These are phyloP conservation scores for Orestias chungarensis DNA, from an alignment of 2,797 vertebrate genomes.

Conservation along the genomic window DNA sequence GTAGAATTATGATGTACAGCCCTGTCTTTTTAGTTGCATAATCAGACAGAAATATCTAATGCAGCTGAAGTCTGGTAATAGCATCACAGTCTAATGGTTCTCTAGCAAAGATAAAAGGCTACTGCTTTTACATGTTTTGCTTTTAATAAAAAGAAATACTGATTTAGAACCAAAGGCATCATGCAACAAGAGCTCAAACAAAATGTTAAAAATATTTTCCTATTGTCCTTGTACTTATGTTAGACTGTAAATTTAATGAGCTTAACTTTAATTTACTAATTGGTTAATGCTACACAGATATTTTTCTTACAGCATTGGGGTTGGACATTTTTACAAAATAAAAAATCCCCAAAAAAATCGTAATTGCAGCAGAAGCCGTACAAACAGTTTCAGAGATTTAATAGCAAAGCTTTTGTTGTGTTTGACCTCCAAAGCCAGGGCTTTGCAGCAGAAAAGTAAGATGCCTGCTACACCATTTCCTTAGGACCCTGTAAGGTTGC, in stretches of 20 bases:
- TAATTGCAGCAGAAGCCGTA: slow-evolving; percentile 31
- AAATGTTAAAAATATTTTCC: slow-evolving; percentile 36
- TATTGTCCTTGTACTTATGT: slow-evolving; percentile 17
- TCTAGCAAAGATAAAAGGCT: slow-evolving; percentile 49
- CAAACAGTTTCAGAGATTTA: slow-evolving; percentile 33
- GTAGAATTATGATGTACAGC: slow-evolving; percentile 59
- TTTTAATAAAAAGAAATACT: slow-evolving; percentile 34
- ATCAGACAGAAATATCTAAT: slow-evolving; percentile 59
- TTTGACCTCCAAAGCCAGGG: not conserved
- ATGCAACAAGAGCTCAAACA: slow-evolving; percentile 21
- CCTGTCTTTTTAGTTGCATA: slow-evolving; percentile 38
- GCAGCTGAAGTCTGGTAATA: slow-evolving; percentile 40
- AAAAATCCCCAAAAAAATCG: too few relatives aligned
- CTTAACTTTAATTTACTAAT: slow-evolving; percentile 17
- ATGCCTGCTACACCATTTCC: not conserved
- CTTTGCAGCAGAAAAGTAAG: not conserved
- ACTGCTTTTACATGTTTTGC: slow-evolving; percentile 20
- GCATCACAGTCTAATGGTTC: slow-evolving; percentile 34
- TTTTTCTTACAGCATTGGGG: slow-evolving; percentile 37
- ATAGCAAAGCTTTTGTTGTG: not conserved
- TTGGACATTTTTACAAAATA: slow-evolving; percentile 40
- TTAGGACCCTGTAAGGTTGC: not conserved
- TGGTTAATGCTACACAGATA: slow-evolving; percentile 29
- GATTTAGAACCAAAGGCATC: slow-evolving; percentile 12
- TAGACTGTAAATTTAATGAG: slow-evolving; percentile 15